Conservation (phyloP, 2,113 vertebrate species). For the Scolopax mira region DNA sequence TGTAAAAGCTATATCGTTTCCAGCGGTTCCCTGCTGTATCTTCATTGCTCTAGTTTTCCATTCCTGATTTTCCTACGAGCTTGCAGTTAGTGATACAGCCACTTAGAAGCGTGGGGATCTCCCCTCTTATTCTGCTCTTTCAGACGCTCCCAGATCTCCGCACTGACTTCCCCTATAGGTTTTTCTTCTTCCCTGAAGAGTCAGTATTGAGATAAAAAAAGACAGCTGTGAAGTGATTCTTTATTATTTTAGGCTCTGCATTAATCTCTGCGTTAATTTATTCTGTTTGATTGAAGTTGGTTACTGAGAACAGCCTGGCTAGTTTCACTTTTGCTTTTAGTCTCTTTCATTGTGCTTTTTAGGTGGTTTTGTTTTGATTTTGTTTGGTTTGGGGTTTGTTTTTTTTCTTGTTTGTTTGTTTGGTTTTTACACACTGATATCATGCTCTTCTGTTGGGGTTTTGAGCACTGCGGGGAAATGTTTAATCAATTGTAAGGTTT, state of each 20-base stretch:
- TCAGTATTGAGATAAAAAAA: constrained; percentile 12
- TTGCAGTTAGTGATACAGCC: not conserved
- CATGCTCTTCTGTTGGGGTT: not conserved
- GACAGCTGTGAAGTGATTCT: not conserved
- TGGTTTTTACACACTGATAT: not conserved
- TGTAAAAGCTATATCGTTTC: not conserved
- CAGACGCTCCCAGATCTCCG: not conserved
- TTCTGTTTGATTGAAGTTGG: not conserved
- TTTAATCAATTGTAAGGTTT: constrained; percentile 6
- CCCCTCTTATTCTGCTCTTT: not conserved
- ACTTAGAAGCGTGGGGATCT: not conserved
- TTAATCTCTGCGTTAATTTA: not conserved
- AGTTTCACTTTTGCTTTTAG: constrained; percentile 38
- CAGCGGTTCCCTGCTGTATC: not conserved
- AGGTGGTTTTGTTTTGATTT: not conserved
- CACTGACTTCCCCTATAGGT: not conserved
- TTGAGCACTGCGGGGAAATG: not conserved
- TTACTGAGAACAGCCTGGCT: not conserved
- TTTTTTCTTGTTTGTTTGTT: not conserved
- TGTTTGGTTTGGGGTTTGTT: not conserved
- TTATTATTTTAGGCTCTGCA: not conserved
- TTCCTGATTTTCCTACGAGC: not conserved
- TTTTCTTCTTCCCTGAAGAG: not conserved
- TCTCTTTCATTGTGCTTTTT: not conserved
- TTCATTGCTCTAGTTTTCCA: not conserved